Evolutionary conservation across 30 jellyfish, hydroid and myxozoan species (phyloP).

Genomic region (Aurelia coerulea): DNA sequence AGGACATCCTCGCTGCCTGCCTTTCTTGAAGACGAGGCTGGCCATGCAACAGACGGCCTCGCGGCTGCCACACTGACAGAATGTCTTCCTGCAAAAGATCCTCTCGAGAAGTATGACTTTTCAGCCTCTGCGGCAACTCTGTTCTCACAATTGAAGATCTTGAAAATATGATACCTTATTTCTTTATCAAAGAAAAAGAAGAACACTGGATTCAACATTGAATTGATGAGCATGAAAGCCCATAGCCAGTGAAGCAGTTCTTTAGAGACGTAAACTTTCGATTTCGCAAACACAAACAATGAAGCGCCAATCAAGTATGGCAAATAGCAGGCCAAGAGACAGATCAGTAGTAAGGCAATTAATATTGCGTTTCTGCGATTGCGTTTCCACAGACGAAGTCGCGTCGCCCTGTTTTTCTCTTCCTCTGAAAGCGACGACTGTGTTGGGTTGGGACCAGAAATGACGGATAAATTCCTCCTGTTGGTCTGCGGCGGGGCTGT

Average conservation of each 20-base stretch:
- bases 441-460: not conserved
- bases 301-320: constrained; percentile 59
- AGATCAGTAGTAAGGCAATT: constrained; percentile 16
- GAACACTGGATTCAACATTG: constrained; percentile 46
- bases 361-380: constrained; percentile 28
- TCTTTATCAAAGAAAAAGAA: constrained; percentile 56
- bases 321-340: constrained; percentile 31
- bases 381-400: not conserved
- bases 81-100: not conserved
- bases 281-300: constrained; percentile 37
- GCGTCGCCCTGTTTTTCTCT: not conserved
- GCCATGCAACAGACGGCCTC: too few species aligned
- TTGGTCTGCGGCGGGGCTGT: not conserved
- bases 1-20: too few species aligned
- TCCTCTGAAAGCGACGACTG: not conserved
- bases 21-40: too few species aligned
- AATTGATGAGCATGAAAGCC: constrained; percentile 49
- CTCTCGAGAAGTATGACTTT: not conserved
- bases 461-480: not conserved
- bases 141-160: not conserved
- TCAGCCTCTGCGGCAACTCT: not conserved
- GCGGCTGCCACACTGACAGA: too few species aligned
- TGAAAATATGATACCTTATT: constrained; percentile 40
- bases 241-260: constrained; percentile 65
- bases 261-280: constrained; percentile 21